Conservation (phyloP, 2,113 vertebrate genomes). For the Heterochromis multidens region DNA sequence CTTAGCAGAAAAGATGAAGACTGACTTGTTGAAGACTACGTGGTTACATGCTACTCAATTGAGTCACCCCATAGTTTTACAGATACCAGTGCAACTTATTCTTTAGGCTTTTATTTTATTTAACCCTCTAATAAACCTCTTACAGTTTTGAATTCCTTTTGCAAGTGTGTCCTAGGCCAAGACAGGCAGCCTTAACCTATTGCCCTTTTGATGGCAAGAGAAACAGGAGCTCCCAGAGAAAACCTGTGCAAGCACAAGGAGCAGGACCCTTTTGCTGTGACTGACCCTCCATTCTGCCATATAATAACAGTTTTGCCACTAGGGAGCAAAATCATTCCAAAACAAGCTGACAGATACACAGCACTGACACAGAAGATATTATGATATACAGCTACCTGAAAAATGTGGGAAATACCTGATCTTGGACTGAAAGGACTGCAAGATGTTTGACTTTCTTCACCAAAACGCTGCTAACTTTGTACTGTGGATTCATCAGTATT, state of each 20-base stretch:
- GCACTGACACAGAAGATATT: background rate
- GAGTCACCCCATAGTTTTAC: background rate
- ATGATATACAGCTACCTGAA: background rate
- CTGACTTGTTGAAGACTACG: background rate
- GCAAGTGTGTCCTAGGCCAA: background rate
- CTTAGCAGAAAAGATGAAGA: background rate
- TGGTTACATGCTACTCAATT: background rate
- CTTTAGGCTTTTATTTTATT: background rate
- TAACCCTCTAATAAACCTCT: background rate
- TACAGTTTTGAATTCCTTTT: background rate
- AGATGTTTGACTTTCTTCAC: background rate
- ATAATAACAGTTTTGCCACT: background rate
- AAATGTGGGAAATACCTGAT: background rate
- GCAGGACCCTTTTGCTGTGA: background rate
- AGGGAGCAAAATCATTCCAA: background rate
- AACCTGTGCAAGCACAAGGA: background rate
- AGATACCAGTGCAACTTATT: background rate
- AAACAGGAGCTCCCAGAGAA: background rate
- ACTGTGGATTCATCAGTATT: background rate
- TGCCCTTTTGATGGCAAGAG: background rate
- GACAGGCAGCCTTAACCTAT: background rate
- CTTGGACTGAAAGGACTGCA: background rate
- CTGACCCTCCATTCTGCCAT: background rate
- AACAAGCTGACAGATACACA: background rate
- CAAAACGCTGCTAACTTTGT: background rate